A percentile compares a stretch with the other conserved stretches of the same genome.
phyloP scores from a whole-genome alignment of 2,113 vertebrate genomes.

The Tychaedon coryphoeus region DNA sequence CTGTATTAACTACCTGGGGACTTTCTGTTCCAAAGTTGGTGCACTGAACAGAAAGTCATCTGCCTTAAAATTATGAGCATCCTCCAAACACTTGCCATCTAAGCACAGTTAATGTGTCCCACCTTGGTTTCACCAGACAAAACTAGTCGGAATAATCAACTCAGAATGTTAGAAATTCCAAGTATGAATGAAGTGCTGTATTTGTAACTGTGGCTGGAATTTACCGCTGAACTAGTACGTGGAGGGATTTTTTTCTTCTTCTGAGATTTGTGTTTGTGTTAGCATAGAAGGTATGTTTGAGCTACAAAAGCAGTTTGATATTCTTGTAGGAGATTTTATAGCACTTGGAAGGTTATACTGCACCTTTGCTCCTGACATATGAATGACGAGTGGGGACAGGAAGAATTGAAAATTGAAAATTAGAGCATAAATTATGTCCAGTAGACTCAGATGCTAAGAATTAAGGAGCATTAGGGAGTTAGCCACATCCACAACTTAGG shows the following conservation, averaged over 20 bases:
- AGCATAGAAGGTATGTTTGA: not conserved
- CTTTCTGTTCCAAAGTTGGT: not conserved
- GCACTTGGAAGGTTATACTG: not conserved
- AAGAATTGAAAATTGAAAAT: not conserved
- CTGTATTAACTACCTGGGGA: not conserved
- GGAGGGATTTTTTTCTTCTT: not conserved
- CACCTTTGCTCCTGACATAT: not conserved
- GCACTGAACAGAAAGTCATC: not conserved
- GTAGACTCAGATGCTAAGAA: not conserved
- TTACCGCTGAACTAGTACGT: not conserved
- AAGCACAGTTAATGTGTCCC: not conserved
- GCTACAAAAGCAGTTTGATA: not conserved
- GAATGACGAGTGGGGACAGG: not conserved
- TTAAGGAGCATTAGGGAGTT: not conserved
- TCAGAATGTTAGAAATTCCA: not conserved
- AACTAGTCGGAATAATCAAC: not conserved
- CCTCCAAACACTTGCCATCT: not conserved
- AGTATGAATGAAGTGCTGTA: not conserved
- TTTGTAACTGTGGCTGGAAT: not conserved
- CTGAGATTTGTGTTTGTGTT: not conserved
- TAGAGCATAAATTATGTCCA: not conserved
- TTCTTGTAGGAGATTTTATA: not conserved
- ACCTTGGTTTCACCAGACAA: not conserved
- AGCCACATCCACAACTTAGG: accelerated
- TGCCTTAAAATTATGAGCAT: not conserved